A percentile compares a stretch with the other conserved stretches of the same genome.
phyloP scores from a whole-genome alignment of 2,888 invertebrate genomes.

The Cosmorhoe ocellata region DNA sequence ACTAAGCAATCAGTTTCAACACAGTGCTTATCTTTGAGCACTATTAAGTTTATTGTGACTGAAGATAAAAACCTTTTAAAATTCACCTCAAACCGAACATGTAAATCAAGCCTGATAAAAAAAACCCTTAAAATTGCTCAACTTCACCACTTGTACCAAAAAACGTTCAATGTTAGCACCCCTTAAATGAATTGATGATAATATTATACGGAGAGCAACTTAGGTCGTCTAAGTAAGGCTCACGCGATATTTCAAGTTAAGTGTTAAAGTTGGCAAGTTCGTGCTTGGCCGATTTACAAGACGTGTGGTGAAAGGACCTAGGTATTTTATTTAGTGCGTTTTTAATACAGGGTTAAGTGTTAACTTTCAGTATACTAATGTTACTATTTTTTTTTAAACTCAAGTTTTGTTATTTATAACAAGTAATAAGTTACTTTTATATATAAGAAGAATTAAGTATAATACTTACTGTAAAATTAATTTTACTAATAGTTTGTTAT shows the following conservation, averaged over 20 bases:
- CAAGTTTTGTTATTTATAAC: too few species aligned
- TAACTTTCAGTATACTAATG: too few species aligned
- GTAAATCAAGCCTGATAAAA: conserved; percentile 25
- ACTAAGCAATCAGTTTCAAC: too few species aligned
- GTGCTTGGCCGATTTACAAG: conserved; percentile 26
- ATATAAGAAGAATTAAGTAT: too few species aligned
- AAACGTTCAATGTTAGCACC: conserved; percentile 16
- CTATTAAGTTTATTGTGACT: too few species aligned
- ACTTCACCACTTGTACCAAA: conserved; percentile 14
- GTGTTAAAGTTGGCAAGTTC: conserved; percentile 47
- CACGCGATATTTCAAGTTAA: conserved; percentile 53
- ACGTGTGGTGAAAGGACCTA: conserved; percentile 4
- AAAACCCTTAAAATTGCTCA: conserved; percentile 10
- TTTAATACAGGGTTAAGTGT: too few species aligned
- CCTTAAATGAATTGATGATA: conserved; percentile 26
- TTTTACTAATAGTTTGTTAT: too few species aligned
- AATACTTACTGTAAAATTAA: too few species aligned
- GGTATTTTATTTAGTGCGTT: neutral
- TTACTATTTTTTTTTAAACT: too few species aligned
- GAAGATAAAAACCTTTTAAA: neutral
- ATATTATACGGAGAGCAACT: conserved; percentile 22
- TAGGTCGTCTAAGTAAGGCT: conserved; percentile 28
- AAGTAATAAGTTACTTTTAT: too few species aligned
- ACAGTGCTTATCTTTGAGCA: too few species aligned
- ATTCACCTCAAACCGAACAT: neutral